Percentiles rank a stretch among this genome's conserved stretches.
phyloP scores from a whole-genome alignment of 1,140 invertebrate species.

The Macrotrachela quadricornifera region DNA sequence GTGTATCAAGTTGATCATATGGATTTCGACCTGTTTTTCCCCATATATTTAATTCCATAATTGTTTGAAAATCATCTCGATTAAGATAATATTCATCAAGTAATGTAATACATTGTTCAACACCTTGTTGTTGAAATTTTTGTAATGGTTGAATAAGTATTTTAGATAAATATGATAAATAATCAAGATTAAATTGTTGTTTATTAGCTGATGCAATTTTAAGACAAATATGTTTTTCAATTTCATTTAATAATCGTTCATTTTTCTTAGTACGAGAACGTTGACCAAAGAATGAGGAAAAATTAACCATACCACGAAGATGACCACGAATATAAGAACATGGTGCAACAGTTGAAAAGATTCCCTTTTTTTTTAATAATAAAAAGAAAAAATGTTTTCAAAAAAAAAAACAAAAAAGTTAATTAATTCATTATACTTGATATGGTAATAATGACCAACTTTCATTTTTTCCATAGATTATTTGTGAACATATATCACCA shows the following conservation, averaged over 20 bases:
- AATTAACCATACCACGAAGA: slow-evolving; percentile 52
- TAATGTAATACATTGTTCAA: slow-evolving; percentile 33
- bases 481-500: slow-evolving; percentile 58
- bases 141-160: too few relatives aligned
- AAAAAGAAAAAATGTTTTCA: too few relatives aligned
- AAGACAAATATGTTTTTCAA: slow-evolving; percentile 6
- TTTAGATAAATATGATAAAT: slow-evolving; percentile 30
- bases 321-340: slow-evolving; percentile 59
- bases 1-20: slow-evolving; percentile 45
- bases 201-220: slow-evolving; percentile 21
- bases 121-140: too few relatives aligned
- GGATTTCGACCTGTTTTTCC: slow-evolving; percentile 46
- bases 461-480: slow-evolving; percentile 45
- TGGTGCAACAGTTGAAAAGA: slow-evolving; percentile 75
- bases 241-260: slow-evolving; percentile 52
- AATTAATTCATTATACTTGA: slow-evolving; percentile 35
- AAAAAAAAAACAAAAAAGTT: too few relatives aligned
- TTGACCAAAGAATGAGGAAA: slow-evolving; percentile 84
- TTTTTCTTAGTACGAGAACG: slow-evolving; percentile 49
- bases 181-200: slow-evolving; percentile 39
- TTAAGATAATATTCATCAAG: slow-evolving; percentile 59
- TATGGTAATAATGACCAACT: slow-evolving; percentile 69
- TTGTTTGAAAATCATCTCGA: slow-evolving; percentile 67
- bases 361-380: slow-evolving; percentile 23
- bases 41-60: slow-evolving; percentile 64